Percentiles rank a stretch among this genome's conserved stretches.
These are phyloP conservation scores for Junonia oenone DNA, from an alignment of 2,888 invertebrate genomes.

Conservation along the genomic window DNA sequence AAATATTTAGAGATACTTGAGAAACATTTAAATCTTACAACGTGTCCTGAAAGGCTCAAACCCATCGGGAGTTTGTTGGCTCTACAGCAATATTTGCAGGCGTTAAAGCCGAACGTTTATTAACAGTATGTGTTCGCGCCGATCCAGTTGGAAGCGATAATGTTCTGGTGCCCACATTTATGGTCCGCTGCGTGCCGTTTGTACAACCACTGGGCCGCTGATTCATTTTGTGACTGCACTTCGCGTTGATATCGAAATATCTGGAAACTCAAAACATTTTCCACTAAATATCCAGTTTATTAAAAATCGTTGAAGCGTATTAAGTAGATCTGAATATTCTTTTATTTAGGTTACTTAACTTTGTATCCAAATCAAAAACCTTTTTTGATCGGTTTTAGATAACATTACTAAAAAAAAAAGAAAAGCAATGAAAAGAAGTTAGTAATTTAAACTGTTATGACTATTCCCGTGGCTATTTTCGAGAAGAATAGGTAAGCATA, in stretches of 20 bases:
- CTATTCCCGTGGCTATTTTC: not conserved
- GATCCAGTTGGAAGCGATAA: slow-evolving; percentile 39
- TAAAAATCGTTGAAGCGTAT: not conserved
- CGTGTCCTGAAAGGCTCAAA: not conserved
- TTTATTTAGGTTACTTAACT: not conserved
- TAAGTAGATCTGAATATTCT: not conserved
- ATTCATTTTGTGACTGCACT: slow-evolving; percentile 34
- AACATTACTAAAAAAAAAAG: not conserved
- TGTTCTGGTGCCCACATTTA: slow-evolving; percentile 42
- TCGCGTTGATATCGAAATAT: slow-evolving; percentile 28
- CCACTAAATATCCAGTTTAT: not conserved
- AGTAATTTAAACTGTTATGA: not conserved
- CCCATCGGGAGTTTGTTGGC: slow-evolving; percentile 3
- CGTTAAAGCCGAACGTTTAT: slow-evolving; percentile 32
- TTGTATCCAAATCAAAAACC: not conserved
- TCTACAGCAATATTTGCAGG: slow-evolving; percentile 16
- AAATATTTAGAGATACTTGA: not conserved
- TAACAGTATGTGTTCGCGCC: slow-evolving; percentile 34
- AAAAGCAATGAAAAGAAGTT: not conserved
- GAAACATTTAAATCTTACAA: not conserved
- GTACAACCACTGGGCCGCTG: slow-evolving; percentile 38
- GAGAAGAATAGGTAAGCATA: slow-evolving; percentile 12
- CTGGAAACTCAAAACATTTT: slow-evolving; percentile 12
- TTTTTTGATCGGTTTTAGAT: not conserved
- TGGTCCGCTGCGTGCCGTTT: slow-evolving; percentile 42